Conservation (phyloP, 92 coral and sea anemone species). For the Siderastrea siderea region DNA sequence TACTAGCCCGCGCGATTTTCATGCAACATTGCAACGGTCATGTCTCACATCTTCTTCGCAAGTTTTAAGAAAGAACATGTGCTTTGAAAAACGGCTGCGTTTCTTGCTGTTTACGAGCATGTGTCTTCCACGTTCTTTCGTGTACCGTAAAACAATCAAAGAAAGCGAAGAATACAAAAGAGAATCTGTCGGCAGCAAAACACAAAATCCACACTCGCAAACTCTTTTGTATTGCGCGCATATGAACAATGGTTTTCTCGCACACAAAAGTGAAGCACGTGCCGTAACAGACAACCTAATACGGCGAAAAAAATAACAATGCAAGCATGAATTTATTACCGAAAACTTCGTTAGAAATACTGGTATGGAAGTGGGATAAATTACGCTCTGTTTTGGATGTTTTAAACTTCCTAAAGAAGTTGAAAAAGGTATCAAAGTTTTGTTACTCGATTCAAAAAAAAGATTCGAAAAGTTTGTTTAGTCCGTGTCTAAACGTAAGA, state of each 20-base stretch:
- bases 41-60: background rate
- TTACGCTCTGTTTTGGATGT: background rate
- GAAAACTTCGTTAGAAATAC: background rate
- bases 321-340: conserved; percentile 3
- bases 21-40: background rate
- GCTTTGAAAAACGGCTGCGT: background rate
- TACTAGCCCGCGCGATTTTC: background rate
- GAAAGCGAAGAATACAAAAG: conserved; percentile 14
- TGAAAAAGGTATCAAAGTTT: background rate
- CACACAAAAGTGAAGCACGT: conserved; percentile 56
- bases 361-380: background rate
- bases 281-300: conserved; percentile 24
- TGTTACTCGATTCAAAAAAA: background rate
- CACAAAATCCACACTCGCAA: conserved; percentile 6
- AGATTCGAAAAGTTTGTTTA: background rate
- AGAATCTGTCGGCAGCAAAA: background rate
- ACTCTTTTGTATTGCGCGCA: conserved; percentile 36
- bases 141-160: conserved; percentile 13
- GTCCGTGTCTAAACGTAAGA: background rate
- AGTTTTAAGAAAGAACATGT: background rate
- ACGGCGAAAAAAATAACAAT: conserved; percentile 3
- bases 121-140: conserved; percentile 25
- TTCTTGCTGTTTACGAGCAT: background rate
- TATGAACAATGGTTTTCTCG: conserved; percentile 28
- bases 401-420: background rate